Evolutionary conservation across 2,113 vertebrate genomes (phyloP).

Genomic region (Meriones unguiculatus): DNA sequence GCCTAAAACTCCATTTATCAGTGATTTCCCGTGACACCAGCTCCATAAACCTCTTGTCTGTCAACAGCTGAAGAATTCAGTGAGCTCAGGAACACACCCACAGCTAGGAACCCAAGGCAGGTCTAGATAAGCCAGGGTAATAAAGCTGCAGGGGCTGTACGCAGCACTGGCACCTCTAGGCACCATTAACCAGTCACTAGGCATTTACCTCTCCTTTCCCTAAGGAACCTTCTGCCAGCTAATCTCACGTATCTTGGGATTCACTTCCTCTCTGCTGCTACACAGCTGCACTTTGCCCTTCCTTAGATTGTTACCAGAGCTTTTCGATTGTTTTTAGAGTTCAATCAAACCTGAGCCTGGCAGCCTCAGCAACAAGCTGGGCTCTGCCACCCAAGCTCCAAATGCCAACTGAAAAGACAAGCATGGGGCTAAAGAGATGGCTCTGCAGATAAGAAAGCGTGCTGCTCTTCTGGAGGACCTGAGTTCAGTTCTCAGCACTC

Average conservation of each 20-base stretch:
- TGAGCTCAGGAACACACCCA: neutral
- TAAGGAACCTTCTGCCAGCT: neutral
- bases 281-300: neutral
- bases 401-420: neutral
- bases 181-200: neutral
- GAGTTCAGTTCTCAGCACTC: conserved; percentile 6
- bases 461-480: neutral
- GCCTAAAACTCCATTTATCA: conserved; percentile 9
- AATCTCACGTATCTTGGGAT: neutral
- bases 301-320: neutral
- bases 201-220: neutral
- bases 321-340: neutral
- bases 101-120: neutral
- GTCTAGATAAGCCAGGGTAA: neutral
- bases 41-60: conserved; percentile 29
- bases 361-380: neutral
- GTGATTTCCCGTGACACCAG: neutral
- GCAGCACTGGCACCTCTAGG: neutral
- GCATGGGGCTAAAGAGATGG: neutral
- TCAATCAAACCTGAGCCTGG: neutral
- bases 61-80: neutral
- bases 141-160: neutral
- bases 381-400: neutral
- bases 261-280: neutral
- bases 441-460: neutral